Evolutionary conservation across 2,797 vertebrate species (phyloP).

Genomic region (Mormyrops attenuatus): DNA sequence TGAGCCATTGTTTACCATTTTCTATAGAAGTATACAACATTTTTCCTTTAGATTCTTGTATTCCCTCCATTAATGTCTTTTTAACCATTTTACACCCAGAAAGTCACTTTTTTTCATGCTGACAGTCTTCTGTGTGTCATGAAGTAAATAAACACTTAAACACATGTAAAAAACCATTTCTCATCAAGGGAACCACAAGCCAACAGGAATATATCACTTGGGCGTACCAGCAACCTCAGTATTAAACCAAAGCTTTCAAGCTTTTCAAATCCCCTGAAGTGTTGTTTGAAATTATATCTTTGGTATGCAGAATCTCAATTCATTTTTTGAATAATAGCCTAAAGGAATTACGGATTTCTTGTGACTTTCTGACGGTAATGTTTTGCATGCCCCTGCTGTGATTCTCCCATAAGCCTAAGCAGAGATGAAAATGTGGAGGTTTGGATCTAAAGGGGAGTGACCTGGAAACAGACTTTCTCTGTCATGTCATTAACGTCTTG

Average conservation of each 20-base stretch:
- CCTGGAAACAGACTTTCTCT: not conserved
- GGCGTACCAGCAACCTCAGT: not conserved
- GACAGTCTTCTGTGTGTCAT: not conserved
- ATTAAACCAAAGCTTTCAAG: not conserved
- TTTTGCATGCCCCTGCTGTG: not conserved
- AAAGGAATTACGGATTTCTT: not conserved
- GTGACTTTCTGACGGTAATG: not conserved
- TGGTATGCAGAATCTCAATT: not conserved
- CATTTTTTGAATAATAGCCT: not conserved
- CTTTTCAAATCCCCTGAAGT: not conserved
- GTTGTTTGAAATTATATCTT: not conserved
- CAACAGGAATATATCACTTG: not conserved
- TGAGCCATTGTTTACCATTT: constrained; percentile 1
- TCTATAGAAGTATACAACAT: not conserved
- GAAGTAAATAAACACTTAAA: not conserved
- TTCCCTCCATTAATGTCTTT: not conserved
- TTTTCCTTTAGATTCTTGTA: not conserved
- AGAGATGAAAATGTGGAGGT: not conserved
- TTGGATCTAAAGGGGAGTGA: not conserved
- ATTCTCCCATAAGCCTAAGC: not conserved
- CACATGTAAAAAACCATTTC: not conserved
- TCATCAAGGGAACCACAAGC: not conserved
- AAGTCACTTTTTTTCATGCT: not conserved
- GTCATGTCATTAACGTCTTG: not conserved
- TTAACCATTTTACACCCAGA: not conserved